Evolutionary conservation across 2,797 vertebrate species (phyloP), one percentile per base, ranked within the genome.

Genomic region (Megaceryle alcyon): DNA sequence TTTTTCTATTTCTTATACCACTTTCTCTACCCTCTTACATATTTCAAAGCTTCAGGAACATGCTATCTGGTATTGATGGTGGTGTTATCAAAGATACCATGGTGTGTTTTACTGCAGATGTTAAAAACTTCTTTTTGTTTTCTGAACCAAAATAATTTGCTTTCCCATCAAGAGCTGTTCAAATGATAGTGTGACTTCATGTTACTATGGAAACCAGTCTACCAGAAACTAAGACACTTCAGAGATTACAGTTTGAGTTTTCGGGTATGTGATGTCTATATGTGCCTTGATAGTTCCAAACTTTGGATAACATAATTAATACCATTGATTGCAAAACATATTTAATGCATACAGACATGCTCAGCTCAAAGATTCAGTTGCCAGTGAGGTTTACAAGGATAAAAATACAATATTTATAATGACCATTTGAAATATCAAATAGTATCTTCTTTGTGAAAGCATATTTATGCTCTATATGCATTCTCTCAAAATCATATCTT

Each of bases 171-270:
- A 88, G 59, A 91, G 37, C 26, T 65, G 69, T 86, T 87, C 41
- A 83, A 93, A 94, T 79, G 87, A 89, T 69, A 86, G 35, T 14
- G 16, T 2, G 31, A 71, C 37, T 92, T 87, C 19, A 81, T 22
- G 79, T 91, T 94, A 53, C 89, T 89, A 90, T 6, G 43, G 96
- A 85, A 94, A 95, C 72, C 41, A 89, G 18, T 10, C 61, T 91
- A 71, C 28, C 22, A 56, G 53, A 70, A 88, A 57, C 28, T 51
- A 70, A 75, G 12, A 26, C 63, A 57, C 23, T 43, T 86, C 41
- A 82, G 20, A 79, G 63, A 79, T n/a, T 26, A 61, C 81, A 61
- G 79, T 37, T 82, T 61, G 37, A 46, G 2, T 65, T 69, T 73
- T 77, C 51, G 56, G 29, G 5, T 18, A 72, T 88, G 54, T 75